Base-by-base conservation (phyloP, 35 echinoderm and acorn worm species). In the Apostichopus californicus region DNA sequence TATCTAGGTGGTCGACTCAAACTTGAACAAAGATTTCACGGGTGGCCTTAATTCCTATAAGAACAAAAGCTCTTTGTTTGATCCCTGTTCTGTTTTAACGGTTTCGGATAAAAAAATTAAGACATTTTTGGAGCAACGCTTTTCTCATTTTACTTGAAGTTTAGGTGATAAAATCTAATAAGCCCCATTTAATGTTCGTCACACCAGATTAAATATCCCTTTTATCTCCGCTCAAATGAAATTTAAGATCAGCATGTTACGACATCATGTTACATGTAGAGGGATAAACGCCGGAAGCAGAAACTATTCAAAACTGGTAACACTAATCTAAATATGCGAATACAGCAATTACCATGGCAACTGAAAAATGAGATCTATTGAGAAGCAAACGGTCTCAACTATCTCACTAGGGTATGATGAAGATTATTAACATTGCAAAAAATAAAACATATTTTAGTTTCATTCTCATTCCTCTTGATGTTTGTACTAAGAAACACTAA, bases 141-240 rank as follows among this genome's bases (percentile, higher is more conserved):
- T 18, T 23, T 85, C 81, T 85, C 81, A 55, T 85, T 52, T 85
- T 85, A 58, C 81, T 54, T 58, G 54, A 20, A 85, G 17, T 18
- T n/a, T 85, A 20, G 56, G 81, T 59, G 81, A 85, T 85, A 85
- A 85, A 58, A 85, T 21, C 57, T 85, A 6, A 85, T 85, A 58
- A 21, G 81, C 9, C 20, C 13, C 57, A 23, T 20, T 85, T 59
- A 85, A 23, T 85, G n/a, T 55, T 11, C 81, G 57, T 59, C 28
- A 59, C 7, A 46, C 34, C 81, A 85, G 81, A 9, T 55, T 85
- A 20, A 6, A 17, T 85, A 46, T 85, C 21, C 81, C 57, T 25
- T 9, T 75, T 75, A 75, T 75, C 71, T 75, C 20, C 7, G 14
- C 71, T 18, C 17, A 4, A 18, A 22, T 6, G 71, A 22, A 75